These are phyloP conservation scores for Perccottus glenii DNA, from an alignment of 2,113 vertebrate species.

Conservation along the genomic window DNA sequence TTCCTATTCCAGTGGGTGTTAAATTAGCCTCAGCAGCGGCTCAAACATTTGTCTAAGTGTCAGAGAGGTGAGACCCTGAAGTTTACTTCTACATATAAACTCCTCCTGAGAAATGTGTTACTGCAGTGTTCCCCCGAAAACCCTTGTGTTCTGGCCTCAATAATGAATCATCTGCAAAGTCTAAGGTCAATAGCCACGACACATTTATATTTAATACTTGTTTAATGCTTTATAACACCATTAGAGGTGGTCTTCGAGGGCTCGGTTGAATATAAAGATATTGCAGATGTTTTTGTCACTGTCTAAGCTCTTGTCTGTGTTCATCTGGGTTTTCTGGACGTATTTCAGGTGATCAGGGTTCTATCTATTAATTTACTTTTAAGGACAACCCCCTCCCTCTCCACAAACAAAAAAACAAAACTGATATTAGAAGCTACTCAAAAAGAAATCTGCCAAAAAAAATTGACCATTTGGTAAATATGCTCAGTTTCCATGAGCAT, in stretches of 20 bases:
- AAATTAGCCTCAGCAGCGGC: constrained; percentile 35
- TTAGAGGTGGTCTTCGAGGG: too few species aligned
- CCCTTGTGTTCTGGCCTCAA: constrained; percentile 32
- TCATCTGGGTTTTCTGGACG: neutral
- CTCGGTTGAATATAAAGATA: too few species aligned
- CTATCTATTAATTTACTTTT: too few species aligned
- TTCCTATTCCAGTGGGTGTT: constrained; percentile 19
- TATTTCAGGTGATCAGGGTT: neutral
- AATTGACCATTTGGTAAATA: too few species aligned
- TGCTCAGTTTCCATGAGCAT: too few species aligned
- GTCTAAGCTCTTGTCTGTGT: too few species aligned
- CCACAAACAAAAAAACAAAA: too few species aligned
- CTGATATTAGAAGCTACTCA: too few species aligned
- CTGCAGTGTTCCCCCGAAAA: constrained; percentile 26
- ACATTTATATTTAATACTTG: neutral
- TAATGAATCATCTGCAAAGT: constrained; percentile 19
- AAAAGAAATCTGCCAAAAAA: too few species aligned
- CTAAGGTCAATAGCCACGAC: constrained; percentile 4
- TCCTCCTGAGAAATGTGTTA: constrained; percentile 21
- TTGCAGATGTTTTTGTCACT: too few species aligned
- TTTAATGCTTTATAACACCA: constrained; percentile 3
- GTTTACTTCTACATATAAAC: constrained; percentile 39
- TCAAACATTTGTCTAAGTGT: constrained; percentile 43
- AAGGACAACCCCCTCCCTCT: too few species aligned
- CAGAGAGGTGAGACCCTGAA: constrained; percentile 34